These are phyloP conservation scores for Bergia puertoricense DNA, from an alignment of 92 coral and sea anemone genomes.

Conservation along the genomic window DNA sequence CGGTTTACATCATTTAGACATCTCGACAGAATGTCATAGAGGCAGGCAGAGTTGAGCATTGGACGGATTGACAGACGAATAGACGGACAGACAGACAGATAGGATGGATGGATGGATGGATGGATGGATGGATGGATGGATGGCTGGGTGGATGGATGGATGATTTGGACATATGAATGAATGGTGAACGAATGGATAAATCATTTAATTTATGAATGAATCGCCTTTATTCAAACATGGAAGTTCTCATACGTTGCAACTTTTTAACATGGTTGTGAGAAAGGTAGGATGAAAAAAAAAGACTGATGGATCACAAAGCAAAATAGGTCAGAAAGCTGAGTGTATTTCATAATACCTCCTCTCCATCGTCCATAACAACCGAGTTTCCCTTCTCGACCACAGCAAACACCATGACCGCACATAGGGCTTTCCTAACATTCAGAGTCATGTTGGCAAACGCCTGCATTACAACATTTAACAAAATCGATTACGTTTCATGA, in stretches of 20 bases:
- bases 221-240: no score
- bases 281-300: neutral
- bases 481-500: neutral
- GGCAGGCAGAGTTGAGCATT: neutral
- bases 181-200: neutral
- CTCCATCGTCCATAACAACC: conserved; percentile 88
- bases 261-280: no score
- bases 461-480: conserved; percentile 44
- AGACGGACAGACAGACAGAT: neutral
- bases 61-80: neutral
- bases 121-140: no score
- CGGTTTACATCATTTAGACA: conserved; percentile 53
- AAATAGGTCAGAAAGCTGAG: neutral
- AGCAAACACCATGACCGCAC: conserved; percentile 99
- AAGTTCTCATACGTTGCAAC: no score
- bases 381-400: conserved; percentile 93
- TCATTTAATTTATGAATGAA: no score
- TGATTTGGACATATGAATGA: no score
- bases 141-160: no score
- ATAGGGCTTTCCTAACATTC: conserved; percentile 88
- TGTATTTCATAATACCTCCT: conserved; percentile 68
- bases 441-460: conserved; percentile 98
- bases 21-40: conserved; percentile 84
- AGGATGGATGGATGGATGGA: no score
- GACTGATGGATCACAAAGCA: neutral